Base-by-base conservation (phyloP, 53 echinoderm and acorn worm species). In the Crossaster papposus region DNA sequence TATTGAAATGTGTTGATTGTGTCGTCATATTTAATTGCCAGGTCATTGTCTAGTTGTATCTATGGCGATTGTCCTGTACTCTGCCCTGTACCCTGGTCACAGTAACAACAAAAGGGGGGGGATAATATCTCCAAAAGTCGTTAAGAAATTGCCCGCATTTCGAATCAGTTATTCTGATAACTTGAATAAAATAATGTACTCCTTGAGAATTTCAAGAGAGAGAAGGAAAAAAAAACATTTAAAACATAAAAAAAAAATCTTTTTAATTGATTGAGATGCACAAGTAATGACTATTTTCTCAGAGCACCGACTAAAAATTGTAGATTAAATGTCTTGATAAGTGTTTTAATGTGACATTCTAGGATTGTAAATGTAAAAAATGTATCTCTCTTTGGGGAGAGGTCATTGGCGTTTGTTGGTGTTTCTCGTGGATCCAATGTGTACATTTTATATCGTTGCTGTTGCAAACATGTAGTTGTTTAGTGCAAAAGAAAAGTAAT, bases 301-400 rank as follows among this genome's bases (percentile, higher is more conserved):
- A 84, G 51, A 54, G 84, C 84, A 72, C 72, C 84, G 54, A 44
- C 44, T 7, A n/a, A 38, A 55, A 36, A 77, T 76, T 87, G 87
- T 87, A 87, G 87, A 76, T 87, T 87, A 77, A 38, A n/a, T 52
- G 84, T 84, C 72, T 84, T 84, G 75, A 62, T 75, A 58, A 77
- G 58, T 87, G 87, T 87, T 77, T 77, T 74, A 72, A 72, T 87
- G 87, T 87, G 87, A 76, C 87, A 87, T 76, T 87, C 64, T 87
- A 76, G 77, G 87, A 63, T 76, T 87, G 87, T 87, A 87, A 87
- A 87, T 87, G 87, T 87, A 77, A 87, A 87, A 58, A 87, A 76
- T 87, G 76, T 87, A 87, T 62, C 36, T 58, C 87, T 87, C 87
- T 76, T 77, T 87, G 87, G 77, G 87, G 63, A 87, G 77, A 76